Percentiles rank a stretch among this genome's conserved stretches.
Evolutionary conservation across 2,113 vertebrate species (phyloP).

Genomic region (Alethe diademata): DNA sequence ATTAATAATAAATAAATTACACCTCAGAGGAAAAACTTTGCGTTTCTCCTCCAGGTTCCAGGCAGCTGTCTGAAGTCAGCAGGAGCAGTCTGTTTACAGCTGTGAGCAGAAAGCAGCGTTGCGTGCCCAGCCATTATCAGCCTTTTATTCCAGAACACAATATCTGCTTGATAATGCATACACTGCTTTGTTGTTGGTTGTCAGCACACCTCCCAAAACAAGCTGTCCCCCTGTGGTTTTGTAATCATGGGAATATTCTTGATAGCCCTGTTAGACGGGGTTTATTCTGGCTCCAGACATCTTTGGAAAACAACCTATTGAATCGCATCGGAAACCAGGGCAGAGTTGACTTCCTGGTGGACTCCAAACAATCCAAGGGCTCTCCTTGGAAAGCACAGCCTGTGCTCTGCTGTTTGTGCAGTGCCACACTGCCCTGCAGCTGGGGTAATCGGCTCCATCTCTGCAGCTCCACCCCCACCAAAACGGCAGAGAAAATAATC

Average conservation of each 20-base stretch:
- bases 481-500: background rate
- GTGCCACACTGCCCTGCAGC: constrained; percentile 7
- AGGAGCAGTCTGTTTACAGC: background rate
- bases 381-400: constrained; percentile 54
- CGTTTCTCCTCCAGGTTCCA: background rate
- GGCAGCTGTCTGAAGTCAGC: background rate
- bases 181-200: background rate
- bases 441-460: constrained; percentile 38
- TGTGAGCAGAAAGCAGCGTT: background rate
- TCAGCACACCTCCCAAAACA: constrained; percentile 17
- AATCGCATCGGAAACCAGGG: constrained; percentile 69
- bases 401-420: constrained; percentile 62
- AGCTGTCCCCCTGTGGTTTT: constrained; percentile 17
- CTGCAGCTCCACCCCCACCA: constrained; percentile 41
- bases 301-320: constrained; percentile 69
- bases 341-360: constrained; percentile 74
- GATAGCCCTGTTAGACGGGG: background rate
- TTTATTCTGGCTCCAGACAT: constrained; percentile 45
- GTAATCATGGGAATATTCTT: constrained; percentile 56
- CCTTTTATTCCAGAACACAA: background rate
- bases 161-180: constrained; percentile 19
- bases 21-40: background rate
- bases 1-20: background rate
- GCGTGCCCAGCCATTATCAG: constrained; percentile 7
- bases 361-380: constrained; percentile 60